Evolutionary conservation across 2,888 invertebrate genomes (phyloP).

Genomic region (Heliconius cydno): DNA sequence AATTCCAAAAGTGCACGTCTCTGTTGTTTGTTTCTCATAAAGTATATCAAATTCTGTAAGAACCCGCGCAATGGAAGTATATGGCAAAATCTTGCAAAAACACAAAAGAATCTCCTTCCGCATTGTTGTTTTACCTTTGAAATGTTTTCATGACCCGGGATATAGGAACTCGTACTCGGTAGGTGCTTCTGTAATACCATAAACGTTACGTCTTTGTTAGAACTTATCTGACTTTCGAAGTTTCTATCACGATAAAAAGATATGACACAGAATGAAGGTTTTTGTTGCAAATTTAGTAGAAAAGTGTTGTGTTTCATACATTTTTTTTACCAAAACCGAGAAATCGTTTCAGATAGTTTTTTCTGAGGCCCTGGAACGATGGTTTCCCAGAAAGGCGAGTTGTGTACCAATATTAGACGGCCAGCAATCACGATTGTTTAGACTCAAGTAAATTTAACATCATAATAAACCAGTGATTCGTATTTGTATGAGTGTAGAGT

Average conservation of each 20-base stretch:
- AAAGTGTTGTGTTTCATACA: constrained; percentile 13
- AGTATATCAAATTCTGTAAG: constrained; percentile 7
- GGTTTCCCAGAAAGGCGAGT: constrained; percentile 25
- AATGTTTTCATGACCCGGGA: constrained; percentile 1
- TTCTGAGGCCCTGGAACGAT: not conserved
- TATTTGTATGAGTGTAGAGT: not conserved
- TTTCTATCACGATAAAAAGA: not conserved
- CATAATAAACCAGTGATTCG: not conserved
- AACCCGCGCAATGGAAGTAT: not conserved
- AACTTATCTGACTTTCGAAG: not conserved
- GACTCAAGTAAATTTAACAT: not conserved
- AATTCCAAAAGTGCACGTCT: not conserved
- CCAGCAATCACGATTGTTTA: constrained; percentile 4
- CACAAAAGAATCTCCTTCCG: constrained; percentile 12
- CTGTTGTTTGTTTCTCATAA: constrained; percentile 8
- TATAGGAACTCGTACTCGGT: not conserved
- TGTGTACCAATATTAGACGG: constrained; percentile 23
- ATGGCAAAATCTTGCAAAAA: not conserved
- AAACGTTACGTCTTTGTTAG: constrained; percentile 4
- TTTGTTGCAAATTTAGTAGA: constrained; percentile 13
- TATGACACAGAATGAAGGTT: constrained; percentile 17
- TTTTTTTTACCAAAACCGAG: constrained; percentile 13
- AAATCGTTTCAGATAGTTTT: constrained; percentile 20
- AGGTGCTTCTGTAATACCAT: not conserved
- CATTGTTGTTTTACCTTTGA: constrained; percentile 1